Base-by-base conservation (phyloP, 2,113 vertebrate genomes). In the Xerus inauris region DNA sequence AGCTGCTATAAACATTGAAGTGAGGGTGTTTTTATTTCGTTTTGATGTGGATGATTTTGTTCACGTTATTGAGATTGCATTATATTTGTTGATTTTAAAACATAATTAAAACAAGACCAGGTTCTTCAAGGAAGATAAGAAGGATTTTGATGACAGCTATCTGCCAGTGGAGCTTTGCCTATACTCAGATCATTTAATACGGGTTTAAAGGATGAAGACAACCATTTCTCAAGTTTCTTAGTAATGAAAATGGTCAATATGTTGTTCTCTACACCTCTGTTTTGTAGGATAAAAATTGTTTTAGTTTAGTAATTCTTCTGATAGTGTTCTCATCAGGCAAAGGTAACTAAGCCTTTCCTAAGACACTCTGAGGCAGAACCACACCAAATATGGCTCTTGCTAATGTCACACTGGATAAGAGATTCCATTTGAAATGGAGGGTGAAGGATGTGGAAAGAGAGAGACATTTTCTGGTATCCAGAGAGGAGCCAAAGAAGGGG, bases 1-100 rank as follows among this genome's bases (percentile, higher is more conserved):
- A n/a, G n/a, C n/a, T n/a, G n/a, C n/a, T n/a, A n/a, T n/a, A n/a
- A n/a, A n/a, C n/a, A n/a, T n/a, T n/a, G n/a, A n/a, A n/a, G n/a
- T n/a, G n/a, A n/a, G n/a, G n/a, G n/a, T n/a, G n/a, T 84, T 49
- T 35, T 42, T 32, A 24, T 26, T 83, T 73, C 10, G 16, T 67
- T 77, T 90, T 91, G 72, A 11, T 75, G 6, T 72, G 38, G 16
- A 77, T 5, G 67, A 32, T 67, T 94, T 91, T 79, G 30, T 57
- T 95, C 87, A 51, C 4, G 73, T 79, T 69, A 65, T 28, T 76
- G 20, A 91, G 57, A 86, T 90, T 40, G 69, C 49, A 71, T 38
- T 71, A 64, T 38, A 89, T 51, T 54, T 57, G 49, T 28, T n/a
- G 62, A 75, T 71, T 83, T 96, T 87, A 95, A 95, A 83, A 89